phyloP scores from a whole-genome alignment of 2,888 invertebrate species.

The Dicycla oo region DNA sequence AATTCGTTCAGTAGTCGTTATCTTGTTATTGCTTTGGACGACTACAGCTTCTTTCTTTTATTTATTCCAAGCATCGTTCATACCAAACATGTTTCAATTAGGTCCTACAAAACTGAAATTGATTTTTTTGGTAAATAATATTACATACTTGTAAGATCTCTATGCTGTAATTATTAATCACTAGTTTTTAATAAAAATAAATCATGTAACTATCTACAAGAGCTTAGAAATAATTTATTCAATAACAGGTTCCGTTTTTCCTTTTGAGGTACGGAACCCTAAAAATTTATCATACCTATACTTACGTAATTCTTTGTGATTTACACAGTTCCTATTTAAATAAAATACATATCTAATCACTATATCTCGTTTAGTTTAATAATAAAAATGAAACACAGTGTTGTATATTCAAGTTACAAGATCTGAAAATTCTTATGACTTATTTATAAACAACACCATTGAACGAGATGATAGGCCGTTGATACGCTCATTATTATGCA shows the following conservation, averaged over 20 bases:
- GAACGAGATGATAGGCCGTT: conserved; percentile 51
- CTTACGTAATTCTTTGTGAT: too few species aligned
- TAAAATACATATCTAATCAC: background rate
- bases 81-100: conserved; percentile 25
- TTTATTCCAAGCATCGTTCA: conserved; percentile 8
- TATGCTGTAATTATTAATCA: too few species aligned
- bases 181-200: background rate
- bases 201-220: background rate
- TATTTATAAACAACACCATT: conserved; percentile 51
- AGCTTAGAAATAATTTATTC: too few species aligned
- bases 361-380: background rate
- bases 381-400: conserved; percentile 15
- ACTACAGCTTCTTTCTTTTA: conserved; percentile 4
- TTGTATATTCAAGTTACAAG: conserved; percentile 21
- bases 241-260: too few species aligned
- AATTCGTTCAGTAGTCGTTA: conserved; percentile 12
- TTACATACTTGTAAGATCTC: background rate
- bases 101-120: conserved; percentile 3
- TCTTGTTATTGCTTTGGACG: conserved; percentile 23
- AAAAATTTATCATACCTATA: too few species aligned
- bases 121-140: conserved; percentile 3
- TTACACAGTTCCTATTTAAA: too few species aligned
- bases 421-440: conserved; percentile 24
- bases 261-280: too few species aligned
- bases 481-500: conserved; percentile 60